Evolutionary conservation across 2,888 invertebrate species (phyloP).

Genomic region (Tortricodes alternella): DNA sequence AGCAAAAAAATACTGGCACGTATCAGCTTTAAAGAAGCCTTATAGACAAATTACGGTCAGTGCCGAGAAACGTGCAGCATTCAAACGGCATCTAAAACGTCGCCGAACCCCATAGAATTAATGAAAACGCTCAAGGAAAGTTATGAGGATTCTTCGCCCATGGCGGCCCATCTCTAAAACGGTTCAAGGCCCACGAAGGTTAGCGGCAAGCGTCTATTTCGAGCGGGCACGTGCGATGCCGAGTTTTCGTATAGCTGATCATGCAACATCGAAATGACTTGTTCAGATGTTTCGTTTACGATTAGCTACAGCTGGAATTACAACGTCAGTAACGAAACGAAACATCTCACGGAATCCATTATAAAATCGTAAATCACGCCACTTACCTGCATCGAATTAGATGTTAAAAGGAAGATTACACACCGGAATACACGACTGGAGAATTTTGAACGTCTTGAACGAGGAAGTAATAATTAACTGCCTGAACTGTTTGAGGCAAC

Average conservation of each 20-base stretch:
- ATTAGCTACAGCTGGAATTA: not conserved
- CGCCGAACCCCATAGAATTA: conserved; percentile 19
- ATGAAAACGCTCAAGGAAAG: conserved; percentile 18
- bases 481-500: not conserved
- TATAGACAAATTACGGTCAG: conserved; percentile 21
- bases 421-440: conserved; percentile 4
- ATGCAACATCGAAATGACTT: conserved; percentile 2
- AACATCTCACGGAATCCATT: not conserved
- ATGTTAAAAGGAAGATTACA: conserved; percentile 3
- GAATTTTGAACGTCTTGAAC: conserved; percentile 8
- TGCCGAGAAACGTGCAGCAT: conserved; percentile 16
- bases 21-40: conserved; percentile 17
- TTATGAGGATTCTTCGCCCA: conserved; percentile 18
- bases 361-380: not conserved
- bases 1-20: conserved; percentile 8
- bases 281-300: conserved; percentile 1
- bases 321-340: not conserved
- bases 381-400: conserved; percentile 1
- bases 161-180: conserved; percentile 22
- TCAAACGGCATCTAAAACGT: conserved; percentile 10
- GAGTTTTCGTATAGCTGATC: conserved; percentile 19
- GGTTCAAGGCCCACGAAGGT: conserved; percentile 34
- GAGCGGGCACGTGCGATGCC: conserved; percentile 28
- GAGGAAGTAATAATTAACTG: conserved; percentile 1
- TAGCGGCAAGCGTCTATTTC: conserved; percentile 31